Base-by-base conservation (phyloP, 2,113 vertebrate genomes). In the Arothron firmamentum region DNA sequence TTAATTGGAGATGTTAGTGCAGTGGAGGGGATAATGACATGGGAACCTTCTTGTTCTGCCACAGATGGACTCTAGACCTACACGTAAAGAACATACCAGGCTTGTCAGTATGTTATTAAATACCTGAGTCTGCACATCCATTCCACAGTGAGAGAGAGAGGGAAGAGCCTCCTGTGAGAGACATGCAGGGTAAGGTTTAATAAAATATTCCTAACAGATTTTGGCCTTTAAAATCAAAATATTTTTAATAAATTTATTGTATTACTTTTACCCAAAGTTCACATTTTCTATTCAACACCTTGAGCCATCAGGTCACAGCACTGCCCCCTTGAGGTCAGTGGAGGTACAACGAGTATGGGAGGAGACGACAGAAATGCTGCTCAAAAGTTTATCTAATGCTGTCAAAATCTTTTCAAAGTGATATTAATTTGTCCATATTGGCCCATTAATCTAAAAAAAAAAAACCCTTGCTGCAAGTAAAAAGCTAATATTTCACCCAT, bases 1-100 rank as follows among this genome's bases (percentile, higher is more conserved):
- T 83, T 90, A 88, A 90, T 90, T 88, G 81, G 75, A 83, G 86
- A 90, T 88, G 89, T 90, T 88, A 85, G 87, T 71, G 83, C 88
- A 87, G 56, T 59, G 64, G 78, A 87, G 88, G 88, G 85, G 85
- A 77, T 78, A 88, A 90, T 88, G 83, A 87, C 84, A 88, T 74
- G 73, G 77, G 78, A 88, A 83, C 79, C 74, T 76, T 74, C 81
- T 84, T 87, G 78, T 79, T 84, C 68, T 79, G 67, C 62, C 61
- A 62, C 82, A 87, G 86, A 88, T 86, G 83, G 73, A 84, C 77
- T 59, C 42, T 3, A 65, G 80, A 79, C 50, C 21, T 43, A 18
- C 53, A 56, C 21, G 56, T 49, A 34, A n/a, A 47, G 3, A 61
- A 62, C 56, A 65, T 48, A 47, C 25, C n/a, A 21, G 14, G 43